Base-by-base conservation (phyloP, 2,113 vertebrate species). In the Pygoscelis adeliae region DNA sequence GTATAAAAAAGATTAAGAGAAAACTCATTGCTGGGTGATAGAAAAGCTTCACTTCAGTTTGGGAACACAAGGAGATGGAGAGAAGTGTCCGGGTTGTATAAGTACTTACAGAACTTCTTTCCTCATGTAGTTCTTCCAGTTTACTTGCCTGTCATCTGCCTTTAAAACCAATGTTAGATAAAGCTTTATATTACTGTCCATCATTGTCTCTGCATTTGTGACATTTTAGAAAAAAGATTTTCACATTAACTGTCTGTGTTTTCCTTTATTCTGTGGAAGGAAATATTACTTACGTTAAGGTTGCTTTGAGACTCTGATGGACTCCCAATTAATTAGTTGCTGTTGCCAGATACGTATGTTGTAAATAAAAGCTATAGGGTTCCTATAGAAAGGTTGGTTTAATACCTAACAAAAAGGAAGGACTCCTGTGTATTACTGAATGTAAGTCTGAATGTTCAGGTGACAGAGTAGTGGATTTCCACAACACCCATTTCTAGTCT, bases 211-310 rank as follows among this genome's bases (percentile, higher is more conserved):
- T 73, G 40, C 15, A 21, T 70, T 72, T 67, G 52, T 76, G 44
- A 40, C 6, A 69, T 93, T 97, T 93, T 53, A 89, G 53, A n/a
- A 91, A 94, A 97, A 92, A 79, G 25, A 40, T 88, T 70, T 92
- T 88, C n/a, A 83, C 36, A 90, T 95, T 67, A 90, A 77, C 29
- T 90, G 30, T 76, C 66, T 25, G 8, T 89, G 29, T 87, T 98
- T 96, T 90, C 42, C 67, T 97, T 97, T 96, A 89, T 96, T 95
- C 66, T 90, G 30, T 46, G 30, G 55, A 80, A 85, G 67, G 36
- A 93, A 91, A 74, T 93, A 82, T 46, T 84, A 58, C 25, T 90
- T 73, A n/a, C 0, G 6, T 82, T 92, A 96, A 94, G 69, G 65
- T 95, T 95, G 46, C 47, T 94, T 69, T 95, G 76, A 74, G 92